Percentiles rank a stretch among this genome's conserved stretches.
Conservation (phyloP, 2,888 invertebrate genomes). For the Cryptocephalus moraei region DNA sequence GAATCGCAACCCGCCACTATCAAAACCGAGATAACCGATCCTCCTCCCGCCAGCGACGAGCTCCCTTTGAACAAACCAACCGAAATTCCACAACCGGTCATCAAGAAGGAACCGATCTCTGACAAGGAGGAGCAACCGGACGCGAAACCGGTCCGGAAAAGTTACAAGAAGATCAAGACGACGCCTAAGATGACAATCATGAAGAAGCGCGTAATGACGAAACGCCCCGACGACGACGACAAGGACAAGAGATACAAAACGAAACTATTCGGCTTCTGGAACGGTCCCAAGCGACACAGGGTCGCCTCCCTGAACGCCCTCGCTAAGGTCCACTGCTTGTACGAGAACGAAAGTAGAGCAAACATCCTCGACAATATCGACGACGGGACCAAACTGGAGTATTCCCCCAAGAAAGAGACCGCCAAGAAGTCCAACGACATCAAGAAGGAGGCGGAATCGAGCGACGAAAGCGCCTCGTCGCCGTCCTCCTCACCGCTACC, state of each 20-base stretch:
- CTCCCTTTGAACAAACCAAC: too few species aligned
- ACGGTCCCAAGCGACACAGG: conserved; percentile 70
- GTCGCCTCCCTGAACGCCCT: conserved; percentile 83
- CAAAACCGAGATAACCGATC: conserved; percentile 5
- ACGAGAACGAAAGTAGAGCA: conserved; percentile 76
- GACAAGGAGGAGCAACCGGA: conserved; percentile 25
- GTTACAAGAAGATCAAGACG: conserved; percentile 12
- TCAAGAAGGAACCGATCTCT: conserved; percentile 3
- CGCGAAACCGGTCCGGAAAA: conserved; percentile 10
- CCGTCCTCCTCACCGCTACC: conserved; percentile 14
- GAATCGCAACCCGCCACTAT: background rate
- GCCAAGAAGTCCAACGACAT: conserved; percentile 9
- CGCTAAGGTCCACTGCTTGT: conserved; percentile 83
- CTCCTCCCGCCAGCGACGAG: background rate
- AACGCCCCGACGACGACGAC: conserved; percentile 7
- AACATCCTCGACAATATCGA: conserved; percentile 44
- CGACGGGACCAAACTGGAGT: conserved; percentile 6
- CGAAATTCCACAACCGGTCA: background rate
- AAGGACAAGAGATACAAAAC: conserved; percentile 16
- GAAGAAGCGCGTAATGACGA: conserved; percentile 14
- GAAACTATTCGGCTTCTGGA: conserved; percentile 52
- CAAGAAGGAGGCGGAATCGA: conserved; percentile 16
- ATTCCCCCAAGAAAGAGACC: conserved; percentile 4
- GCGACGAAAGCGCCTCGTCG: conserved; percentile 6
- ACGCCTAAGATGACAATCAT: conserved; percentile 18